Percentiles rank a stretch among this genome's conserved stretches.
phyloP scores from a whole-genome alignment of 2,113 vertebrate species.

The Motacilla tschutschensis region DNA sequence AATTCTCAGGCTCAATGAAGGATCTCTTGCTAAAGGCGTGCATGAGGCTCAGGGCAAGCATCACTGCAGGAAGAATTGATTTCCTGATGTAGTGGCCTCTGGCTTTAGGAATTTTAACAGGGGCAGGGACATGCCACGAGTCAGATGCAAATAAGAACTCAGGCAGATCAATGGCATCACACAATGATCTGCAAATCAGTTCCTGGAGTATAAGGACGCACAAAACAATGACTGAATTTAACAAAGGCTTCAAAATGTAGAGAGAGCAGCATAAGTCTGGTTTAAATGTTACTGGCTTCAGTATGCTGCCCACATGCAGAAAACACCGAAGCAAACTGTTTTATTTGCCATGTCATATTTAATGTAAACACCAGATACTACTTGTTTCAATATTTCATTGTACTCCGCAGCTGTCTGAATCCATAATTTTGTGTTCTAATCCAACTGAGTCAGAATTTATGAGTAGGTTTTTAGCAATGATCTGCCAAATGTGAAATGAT shows the following conservation, averaged over 20 bases:
- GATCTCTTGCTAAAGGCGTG: neutral
- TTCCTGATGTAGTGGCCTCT: neutral
- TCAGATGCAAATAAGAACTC: neutral
- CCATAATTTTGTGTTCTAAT: constrained; percentile 36
- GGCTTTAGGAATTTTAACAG: neutral
- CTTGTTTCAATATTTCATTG: constrained; percentile 26
- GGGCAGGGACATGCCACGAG: too few relatives aligned
- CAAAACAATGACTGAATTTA: neutral
- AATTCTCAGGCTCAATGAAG: neutral
- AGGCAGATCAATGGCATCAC: neutral
- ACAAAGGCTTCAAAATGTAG: neutral
- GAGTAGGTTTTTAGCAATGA: constrained; percentile 51
- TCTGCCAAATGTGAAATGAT: constrained; percentile 50
- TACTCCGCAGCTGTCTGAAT: constrained; percentile 30
- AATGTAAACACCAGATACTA: neutral
- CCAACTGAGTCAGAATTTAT: constrained; percentile 48
- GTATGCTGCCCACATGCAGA: neutral
- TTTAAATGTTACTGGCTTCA: neutral
- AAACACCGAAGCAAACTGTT: neutral
- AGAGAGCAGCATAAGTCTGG: neutral
- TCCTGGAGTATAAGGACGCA: neutral
- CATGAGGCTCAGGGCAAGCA: neutral
- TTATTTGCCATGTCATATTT: neutral
- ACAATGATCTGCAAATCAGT: neutral
- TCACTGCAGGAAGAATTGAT: neutral